phyloP scores from a whole-genome alignment of 1,140 invertebrate genomes.

The Neotoxoptera formosana region DNA sequence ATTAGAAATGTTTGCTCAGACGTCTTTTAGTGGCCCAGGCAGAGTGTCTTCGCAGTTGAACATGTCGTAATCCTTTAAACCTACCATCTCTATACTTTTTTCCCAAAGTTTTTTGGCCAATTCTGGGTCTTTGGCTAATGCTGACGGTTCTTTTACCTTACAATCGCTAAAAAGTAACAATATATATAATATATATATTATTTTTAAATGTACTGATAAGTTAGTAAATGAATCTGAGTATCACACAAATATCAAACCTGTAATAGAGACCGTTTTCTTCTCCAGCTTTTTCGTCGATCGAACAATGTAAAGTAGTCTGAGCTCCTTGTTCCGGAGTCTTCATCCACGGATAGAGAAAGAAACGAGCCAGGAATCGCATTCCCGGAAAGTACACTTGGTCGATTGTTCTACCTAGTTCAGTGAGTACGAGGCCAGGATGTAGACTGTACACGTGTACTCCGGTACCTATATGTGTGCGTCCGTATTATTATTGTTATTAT shows the following conservation, averaged over 20 bases:
- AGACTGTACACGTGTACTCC: constrained; percentile 75
- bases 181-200: not conserved
- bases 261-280: constrained; percentile 73
- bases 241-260: constrained; percentile 63
- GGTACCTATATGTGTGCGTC: constrained; percentile 58
- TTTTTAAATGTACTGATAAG: not conserved
- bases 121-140: constrained; percentile 66
- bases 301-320: constrained; percentile 81
- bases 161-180: constrained; percentile 67
- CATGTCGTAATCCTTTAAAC: constrained; percentile 59
- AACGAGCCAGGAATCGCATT: constrained; percentile 61
- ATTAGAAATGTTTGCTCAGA: not conserved
- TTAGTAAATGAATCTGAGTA: not conserved
- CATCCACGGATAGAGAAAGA: constrained; percentile 64
- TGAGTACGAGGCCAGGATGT: constrained; percentile 78
- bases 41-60: constrained; percentile 45
- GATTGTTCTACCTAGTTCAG: constrained; percentile 77
- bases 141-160: constrained; percentile 65
- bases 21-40: constrained; percentile 13
- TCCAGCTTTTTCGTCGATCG: constrained; percentile 73
- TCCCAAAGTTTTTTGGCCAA: constrained; percentile 69
- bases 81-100: constrained; percentile 62
- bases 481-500: not conserved
- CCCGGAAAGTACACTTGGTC: constrained; percentile 66
- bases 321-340: constrained; percentile 76